Base-by-base conservation (phyloP, 2,797 vertebrate species). In the Lophius americanus region DNA sequence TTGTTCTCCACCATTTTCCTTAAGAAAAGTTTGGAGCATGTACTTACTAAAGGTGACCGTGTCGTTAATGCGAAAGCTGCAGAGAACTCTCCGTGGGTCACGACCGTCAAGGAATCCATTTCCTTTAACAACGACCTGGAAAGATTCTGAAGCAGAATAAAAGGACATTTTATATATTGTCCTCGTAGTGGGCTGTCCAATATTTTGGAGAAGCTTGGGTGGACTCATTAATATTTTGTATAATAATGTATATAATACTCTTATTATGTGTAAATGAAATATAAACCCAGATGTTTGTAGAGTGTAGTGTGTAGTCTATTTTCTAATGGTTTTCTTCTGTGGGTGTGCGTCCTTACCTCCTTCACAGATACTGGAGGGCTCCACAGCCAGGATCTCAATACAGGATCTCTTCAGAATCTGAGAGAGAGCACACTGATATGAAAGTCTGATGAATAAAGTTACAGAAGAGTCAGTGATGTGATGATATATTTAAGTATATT, bases 331-430 rank as follows among this genome's bases (percentile, higher is more conserved):
- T 23, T 23, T 23, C 23, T 23, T 23, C 23, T 23, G 23, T 23
- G 23, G 23, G 23, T 23, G 3, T 41, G 12, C 1, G 13, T 58
- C 66, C 86, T 93, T 83, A 99, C 98, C 96, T 91, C 98, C 97
- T 74, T 95, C 96, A 84, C 98, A 99, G 81, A 99, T 98, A 60
- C 95, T 97, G 32, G 98, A 99, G 1, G 98, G 98, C 47, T 99
- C 97, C 0, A 96, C 98, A 0, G 96, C 96, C 60, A 99, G 92
- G 79, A 99, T 99, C 90, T 99, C 98, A 35, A 99, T 98, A 70
- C 98, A 99, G 1, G 98, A 99, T 63, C 96, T 95, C 90, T 97
- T 99, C 81, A 99, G 78, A 85, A 99, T 99, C 98, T 99, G 60
- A 47, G 68, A 68, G 35, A 49, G 5, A 56, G 53, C 52, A 65